Evolutionary conservation across 2,113 vertebrate genomes (phyloP), one percentile per base, ranked within the genome.

Genomic region (Scopus umbretta): DNA sequence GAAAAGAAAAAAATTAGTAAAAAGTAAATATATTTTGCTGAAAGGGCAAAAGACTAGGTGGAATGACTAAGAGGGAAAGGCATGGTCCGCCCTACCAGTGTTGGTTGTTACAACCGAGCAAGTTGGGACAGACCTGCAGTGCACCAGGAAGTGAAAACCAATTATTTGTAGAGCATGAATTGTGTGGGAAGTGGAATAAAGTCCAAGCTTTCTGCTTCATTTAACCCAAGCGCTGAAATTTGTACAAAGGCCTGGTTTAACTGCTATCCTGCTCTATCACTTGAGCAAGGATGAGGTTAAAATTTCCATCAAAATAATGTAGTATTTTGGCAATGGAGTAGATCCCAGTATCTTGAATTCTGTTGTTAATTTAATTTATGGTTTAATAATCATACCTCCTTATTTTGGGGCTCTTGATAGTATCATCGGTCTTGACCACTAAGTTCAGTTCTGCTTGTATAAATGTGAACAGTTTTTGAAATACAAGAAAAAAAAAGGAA

Each of bases 101-200:
- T 56, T 52, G 52, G 56, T 72, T 92, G 29, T 49, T 92, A 11
- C 2, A 89, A 86, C 62, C 0, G 3, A 87, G n/a, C 86, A 85
- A 94, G 97, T 66, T 91, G 62, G 71, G 88, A 82, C 91, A 94
- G 95, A 68, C 30, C 68, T 32, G 34, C 61, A 27, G 32, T 36
- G 75, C 70, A 96, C 78, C 84, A 94, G 97, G 95, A 97, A 96
- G 78, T 94, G 68, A 87, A 89, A 90, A 67, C 32, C 53, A 83
- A 59, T 92, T 87, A 66, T 92, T 83, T 95, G 71, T 85, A 78
- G 89, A 81, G 58, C 52, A 59, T 94, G 71, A 95, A 80, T 92
- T 95, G 93, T 86, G 84, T 95, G 70, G 74, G 91, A 95, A 92
- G 84, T 66, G 80, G 66, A 82, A 94, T 61, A 55, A 92, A 94